Evolutionary conservation across 2,797 vertebrate species (phyloP), one percentile per base, ranked within the genome.

Genomic region (Petrocephalus sullivani): DNA sequence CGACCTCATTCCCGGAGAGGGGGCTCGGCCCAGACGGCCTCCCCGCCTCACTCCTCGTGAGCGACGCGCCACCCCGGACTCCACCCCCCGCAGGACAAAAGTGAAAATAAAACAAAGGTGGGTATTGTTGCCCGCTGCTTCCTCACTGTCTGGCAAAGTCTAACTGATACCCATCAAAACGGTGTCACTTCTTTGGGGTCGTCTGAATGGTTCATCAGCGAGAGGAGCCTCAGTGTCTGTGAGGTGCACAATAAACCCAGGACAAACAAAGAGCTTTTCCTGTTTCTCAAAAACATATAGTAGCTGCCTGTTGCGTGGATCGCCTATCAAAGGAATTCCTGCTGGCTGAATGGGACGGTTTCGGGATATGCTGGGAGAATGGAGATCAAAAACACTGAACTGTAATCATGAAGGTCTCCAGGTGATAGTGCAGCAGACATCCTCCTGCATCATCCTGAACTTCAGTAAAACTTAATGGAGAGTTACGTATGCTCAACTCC

Each of bases 191-290:
- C 89, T 89, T 87, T 90, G 88, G 90, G 90, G 88, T 88, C 87
- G 85, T 57, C 86, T 90, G 88, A 91, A 89, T 90, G 82, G 89
- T 60, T 87, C 60, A 85, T 85, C 49, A 64, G 87, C 46, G 88
- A 88, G 83, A 85, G 91, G 91, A 91, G 91, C 88, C 91, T 86
- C 57, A 3, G n/a, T 91, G 91, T 91, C 91, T 91, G 91, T 90
- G 60, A 89, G 86, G 56, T 88, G 87, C 88, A 91, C 91, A 91
- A 91, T 89, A 82, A 87, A 82, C 51, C 46, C 61, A 9, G 88
- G 46, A 49, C 46, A 87, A 89, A 89, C 89, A 90, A 89, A 90
- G 83, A 88, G 78, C 41, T 82, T 86, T 87, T 85, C 90, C 85
- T 89, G 89, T 88, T 89, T 88, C 90, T 90, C 89, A 86, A 85